These are phyloP conservation scores for Conger conger DNA, from an alignment of 2,113 vertebrate genomes.

Conservation along the genomic window DNA sequence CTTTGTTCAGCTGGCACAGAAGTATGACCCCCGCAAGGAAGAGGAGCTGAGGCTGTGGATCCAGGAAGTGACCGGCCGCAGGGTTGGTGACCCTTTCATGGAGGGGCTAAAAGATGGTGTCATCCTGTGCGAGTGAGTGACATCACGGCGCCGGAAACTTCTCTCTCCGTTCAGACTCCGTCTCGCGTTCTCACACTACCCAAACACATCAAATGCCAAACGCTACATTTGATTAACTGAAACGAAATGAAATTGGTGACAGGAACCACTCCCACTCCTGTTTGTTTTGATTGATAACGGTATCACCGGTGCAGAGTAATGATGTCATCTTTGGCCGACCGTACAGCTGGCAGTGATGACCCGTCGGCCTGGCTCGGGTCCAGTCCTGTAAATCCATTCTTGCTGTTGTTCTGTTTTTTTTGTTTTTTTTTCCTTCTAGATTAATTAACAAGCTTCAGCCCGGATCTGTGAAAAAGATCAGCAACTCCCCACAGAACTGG, in stretches of 20 bases:
- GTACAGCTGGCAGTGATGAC: neutral
- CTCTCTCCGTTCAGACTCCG: no score
- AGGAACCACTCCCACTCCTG: no score
- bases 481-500: conserved; percentile 86
- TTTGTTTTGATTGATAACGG: no score
- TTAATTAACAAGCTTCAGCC: conserved; percentile 91
- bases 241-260: no score
- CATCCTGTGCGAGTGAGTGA: conserved; percentile 87
- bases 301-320: no score
- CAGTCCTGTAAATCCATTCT: neutral
- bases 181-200: no score
- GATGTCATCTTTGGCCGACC: no score
- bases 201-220: no score
- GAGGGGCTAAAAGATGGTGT: conserved; percentile 88
- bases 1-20: conserved; percentile 81
- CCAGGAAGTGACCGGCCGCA: conserved; percentile 76
- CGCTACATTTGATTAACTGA: no score
- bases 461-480: conserved; percentile 86
- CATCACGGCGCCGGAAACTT: no score
- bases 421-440: conserved; percentile 54
- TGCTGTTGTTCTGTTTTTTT: conserved; percentile 22
- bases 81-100: conserved; percentile 84
- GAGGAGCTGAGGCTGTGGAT: conserved; percentile 89
- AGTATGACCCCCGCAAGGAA: conserved; percentile 85
- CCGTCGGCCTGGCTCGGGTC: neutral